A percentile compares a stretch with the other conserved stretches of the same genome.
phyloP scores from a whole-genome alignment of 1,140 invertebrate genomes.

The Ceratina japonica region DNA sequence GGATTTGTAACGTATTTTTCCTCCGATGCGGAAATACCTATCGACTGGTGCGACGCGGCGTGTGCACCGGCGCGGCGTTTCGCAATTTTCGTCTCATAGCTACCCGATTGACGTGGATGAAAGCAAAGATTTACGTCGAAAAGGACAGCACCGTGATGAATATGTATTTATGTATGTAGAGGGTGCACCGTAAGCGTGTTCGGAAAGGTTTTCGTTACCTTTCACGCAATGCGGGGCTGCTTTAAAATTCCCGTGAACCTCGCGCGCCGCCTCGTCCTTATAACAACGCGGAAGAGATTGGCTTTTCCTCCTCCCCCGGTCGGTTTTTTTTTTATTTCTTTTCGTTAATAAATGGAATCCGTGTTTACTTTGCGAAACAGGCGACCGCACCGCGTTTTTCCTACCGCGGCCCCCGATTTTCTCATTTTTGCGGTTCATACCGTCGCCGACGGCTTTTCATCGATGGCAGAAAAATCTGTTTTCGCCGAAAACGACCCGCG shows the following conservation, averaged over 20 bases:
- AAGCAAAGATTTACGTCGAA: conserved; percentile 64
- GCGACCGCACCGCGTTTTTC: not conserved
- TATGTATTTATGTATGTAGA: conserved; percentile 32
- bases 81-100: conserved; percentile 64
- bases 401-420: conserved; percentile 33
- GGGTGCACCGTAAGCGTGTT: conserved; percentile 25
- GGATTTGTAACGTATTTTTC: conserved; percentile 73
- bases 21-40: conserved; percentile 65
- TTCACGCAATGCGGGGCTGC: not conserved
- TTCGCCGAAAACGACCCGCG: conserved; percentile 11
- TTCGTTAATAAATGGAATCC: conserved; percentile 9
- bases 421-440: conserved; percentile 29
- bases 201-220: conserved; percentile 3
- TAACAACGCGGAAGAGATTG: not conserved
- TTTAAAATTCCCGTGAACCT: conserved; percentile 27
- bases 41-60: conserved; percentile 50
- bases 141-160: conserved; percentile 36
- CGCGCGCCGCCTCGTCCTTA: not conserved
- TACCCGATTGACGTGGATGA: conserved; percentile 57
- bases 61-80: conserved; percentile 59
- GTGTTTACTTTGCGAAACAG: conserved; percentile 1
- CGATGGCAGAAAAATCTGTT: conserved; percentile 49
- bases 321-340: not conserved
- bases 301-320: not conserved
- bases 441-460: conserved; percentile 25